Base-by-base conservation (phyloP, 2,113 vertebrate species). In the Syngnathus floridae region DNA sequence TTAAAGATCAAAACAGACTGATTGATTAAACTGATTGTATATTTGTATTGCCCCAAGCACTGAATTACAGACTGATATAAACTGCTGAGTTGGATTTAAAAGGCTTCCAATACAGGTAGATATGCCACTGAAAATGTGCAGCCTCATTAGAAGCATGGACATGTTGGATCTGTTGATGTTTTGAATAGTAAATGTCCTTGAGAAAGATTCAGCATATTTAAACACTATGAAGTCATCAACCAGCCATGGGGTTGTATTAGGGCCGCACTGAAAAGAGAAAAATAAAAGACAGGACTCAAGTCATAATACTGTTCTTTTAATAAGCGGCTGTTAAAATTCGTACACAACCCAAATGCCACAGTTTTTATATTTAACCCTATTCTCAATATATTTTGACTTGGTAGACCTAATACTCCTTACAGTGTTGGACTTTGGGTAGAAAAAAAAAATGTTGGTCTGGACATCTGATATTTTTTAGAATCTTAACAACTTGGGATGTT, bases 371-470 rank as follows among this genome's bases (percentile, higher is more conserved):
- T 45, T 45, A 52, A 11, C 26, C 22, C 26, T 31, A 6, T 60
- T 21, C 10, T 13, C 37, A 41, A 38, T 14, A 38, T 22, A 11
- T 26, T 61, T 60, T 26, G 7, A 61, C 58, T 41, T 21, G 14
- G 59, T 21, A 41, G 58, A 40, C 11, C 38, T 61, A 43, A 14
- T 61, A 22, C 58, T 17, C 12, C 36, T 38, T 36, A 14, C n/a
- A 22, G 58, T 60, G 40, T 12, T 26, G 38, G 40, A 78, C 46
- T 38, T 64, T 4, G 35, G 76, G 48, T 13, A 82, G 64, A 70
- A 74, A 69, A 75, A 70, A 62, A 64, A 57, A 62, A 31, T 1
- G 11, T n/a, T 19, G 46, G 6, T 9, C 7, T 19, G 35, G 62
- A 54, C 40, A 35, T 7, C 31, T 4, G 17, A 43, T 66, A 61